These are phyloP conservation scores for Denticeps clupeoides DNA, from an alignment of 2,797 vertebrate species.

Conservation along the genomic window DNA sequence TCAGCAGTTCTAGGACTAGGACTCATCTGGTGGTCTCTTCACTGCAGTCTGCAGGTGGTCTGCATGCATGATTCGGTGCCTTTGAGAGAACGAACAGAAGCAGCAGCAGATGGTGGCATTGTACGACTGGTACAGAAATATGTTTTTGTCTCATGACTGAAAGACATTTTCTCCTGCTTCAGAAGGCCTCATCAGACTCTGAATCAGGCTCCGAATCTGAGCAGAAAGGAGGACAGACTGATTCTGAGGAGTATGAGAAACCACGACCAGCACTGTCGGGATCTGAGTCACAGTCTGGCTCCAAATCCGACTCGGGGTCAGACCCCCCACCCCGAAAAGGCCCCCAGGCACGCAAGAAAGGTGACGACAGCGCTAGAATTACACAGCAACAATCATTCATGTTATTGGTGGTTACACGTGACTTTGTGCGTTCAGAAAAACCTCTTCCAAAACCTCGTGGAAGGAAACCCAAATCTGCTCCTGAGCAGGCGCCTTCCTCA, in stretches of 20 bases:
- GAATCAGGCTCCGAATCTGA: slow-evolving; percentile 69
- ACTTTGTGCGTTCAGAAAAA: slow-evolving; percentile 55
- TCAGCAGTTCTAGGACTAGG: no score
- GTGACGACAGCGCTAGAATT: no score
- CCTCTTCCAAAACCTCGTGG: slow-evolving; percentile 76
- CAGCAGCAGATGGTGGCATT: no score
- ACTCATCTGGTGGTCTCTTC: no score
- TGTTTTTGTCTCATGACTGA: not conserved
- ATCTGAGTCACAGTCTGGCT: slow-evolving; percentile 68
- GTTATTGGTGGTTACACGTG: no score
- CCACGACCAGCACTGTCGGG: slow-evolving; percentile 62
- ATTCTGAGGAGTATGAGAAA: slow-evolving; percentile 61
- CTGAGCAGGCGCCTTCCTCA: slow-evolving; percentile 62
- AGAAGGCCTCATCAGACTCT: slow-evolving; percentile 76
- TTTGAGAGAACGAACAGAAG: no score
- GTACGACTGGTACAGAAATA: no score
- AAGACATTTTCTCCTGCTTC: no score
- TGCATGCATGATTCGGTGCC: no score
- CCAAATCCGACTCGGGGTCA: slow-evolving; percentile 74
- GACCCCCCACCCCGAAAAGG: slow-evolving; percentile 76
- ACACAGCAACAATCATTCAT: no score
- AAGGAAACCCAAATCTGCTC: slow-evolving; percentile 70
- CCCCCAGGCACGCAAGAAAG: slow-evolving; percentile 73
- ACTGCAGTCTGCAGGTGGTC: no score
- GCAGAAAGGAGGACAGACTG: slow-evolving; percentile 50